phyloP scores from a whole-genome alignment of 2,797 vertebrate genomes.

The Karalla daura region DNA sequence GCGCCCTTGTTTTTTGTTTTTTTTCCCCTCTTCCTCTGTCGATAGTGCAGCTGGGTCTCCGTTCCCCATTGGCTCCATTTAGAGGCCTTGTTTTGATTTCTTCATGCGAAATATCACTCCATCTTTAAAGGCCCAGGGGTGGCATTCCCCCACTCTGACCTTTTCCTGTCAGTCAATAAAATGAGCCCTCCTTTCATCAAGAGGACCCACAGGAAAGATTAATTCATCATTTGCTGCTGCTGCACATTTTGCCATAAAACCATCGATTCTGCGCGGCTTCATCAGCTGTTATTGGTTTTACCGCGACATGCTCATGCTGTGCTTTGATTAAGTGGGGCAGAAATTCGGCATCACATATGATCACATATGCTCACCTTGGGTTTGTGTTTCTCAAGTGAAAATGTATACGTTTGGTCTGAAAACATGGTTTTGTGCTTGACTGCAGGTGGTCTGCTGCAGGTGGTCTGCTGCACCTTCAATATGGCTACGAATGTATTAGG shows the following conservation, averaged over 20 bases:
- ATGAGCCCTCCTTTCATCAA: constrained; percentile 57
- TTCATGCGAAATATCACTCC: constrained; percentile 65
- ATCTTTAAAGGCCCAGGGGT: constrained; percentile 45
- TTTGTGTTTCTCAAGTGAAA: too few relatives aligned
- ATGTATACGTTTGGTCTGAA: too few relatives aligned
- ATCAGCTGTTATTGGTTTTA: constrained; percentile 16
- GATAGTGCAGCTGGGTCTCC: constrained; percentile 49
- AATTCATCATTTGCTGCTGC: constrained; percentile 47
- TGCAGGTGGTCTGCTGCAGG: too few relatives aligned
- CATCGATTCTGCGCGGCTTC: constrained; percentile 16
- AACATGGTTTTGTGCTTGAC: not conserved
- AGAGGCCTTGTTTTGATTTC: constrained; percentile 70
- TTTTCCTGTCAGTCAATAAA: constrained; percentile 71
- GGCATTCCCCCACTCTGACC: constrained; percentile 63
- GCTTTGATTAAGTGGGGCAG: not conserved
- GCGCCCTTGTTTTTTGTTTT: constrained; percentile 5
- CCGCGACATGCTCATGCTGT: not conserved
- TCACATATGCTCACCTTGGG: too few relatives aligned
- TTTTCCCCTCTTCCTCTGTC: constrained; percentile 34
- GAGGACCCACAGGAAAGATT: constrained; percentile 30
- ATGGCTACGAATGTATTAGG: not conserved
- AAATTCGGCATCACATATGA: too few relatives aligned
- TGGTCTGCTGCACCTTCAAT: not conserved
- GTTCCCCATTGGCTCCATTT: constrained; percentile 51
- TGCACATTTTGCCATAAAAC: constrained; percentile 39